Evolutionary conservation across 2,113 vertebrate genomes (phyloP), one percentile per base, ranked within the genome.

Genomic region (Hippocampus guttulatus): DNA sequence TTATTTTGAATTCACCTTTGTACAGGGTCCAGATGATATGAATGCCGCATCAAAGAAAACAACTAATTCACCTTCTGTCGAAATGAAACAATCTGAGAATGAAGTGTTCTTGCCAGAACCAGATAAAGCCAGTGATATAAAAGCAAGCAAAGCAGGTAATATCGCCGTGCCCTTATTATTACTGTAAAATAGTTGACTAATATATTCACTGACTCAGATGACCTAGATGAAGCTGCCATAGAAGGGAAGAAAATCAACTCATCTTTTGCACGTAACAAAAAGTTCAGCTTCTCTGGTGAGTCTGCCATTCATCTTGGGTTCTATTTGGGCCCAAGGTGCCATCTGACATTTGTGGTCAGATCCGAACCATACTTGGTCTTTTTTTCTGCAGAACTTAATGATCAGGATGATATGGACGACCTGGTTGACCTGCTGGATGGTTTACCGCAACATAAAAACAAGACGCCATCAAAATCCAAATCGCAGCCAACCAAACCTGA

Each of bases 1-100:
- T 11, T 40, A 16, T 62, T 61, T 73, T 38, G 30, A 58, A 11
- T 67, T 12, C 18, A 0, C 66, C 15, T 3, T 67, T 62, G 21
- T 25, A 45, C 82, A 96, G 95, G 90, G 94, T 63, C 90, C 94
- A 43, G 94, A 96, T 0, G 92, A 94, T 38, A 88, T 95, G 94
- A 95, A 95, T 3, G 92, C 91, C 68, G 79, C 89, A 54, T 81
- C 87, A 40, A 89, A 85, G 40, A 92, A 85, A 76, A 95, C 92
- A 74, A 75, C 86, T 8, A 80, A 70, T 30, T 88, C 80, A 3
- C 78, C 88, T 23, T 87, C 88, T 1, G 70, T 70, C 64, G 90
- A 86, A 81, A 88, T 71, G 55, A 93, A 91, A 73, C 33, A 14
- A 12, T 38, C 70, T 63, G 82, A 65, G 77, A 87, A 77, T 47